Evolutionary conservation across 2,888 invertebrate species (phyloP), one percentile per base, ranked within the genome.

Genomic region (Drosophila cyrtoloma): DNA sequence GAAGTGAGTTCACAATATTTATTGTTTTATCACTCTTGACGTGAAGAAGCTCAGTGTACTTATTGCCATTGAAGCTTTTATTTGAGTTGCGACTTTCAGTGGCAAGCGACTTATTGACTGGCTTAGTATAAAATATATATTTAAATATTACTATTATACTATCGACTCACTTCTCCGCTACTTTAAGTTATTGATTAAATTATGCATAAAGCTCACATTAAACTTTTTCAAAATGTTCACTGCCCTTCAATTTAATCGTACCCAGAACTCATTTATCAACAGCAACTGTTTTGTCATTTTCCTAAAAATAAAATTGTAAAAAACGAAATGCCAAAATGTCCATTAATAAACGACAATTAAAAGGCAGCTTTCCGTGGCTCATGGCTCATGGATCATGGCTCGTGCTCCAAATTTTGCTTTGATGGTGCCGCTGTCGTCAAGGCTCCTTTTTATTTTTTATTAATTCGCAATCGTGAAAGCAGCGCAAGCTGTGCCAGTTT

Each of bases 261-360:
- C 55, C 62, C 50, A 66, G 64, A 64, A 74, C 32, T 51, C 77
- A 78, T 83, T 75, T 71, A 78, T 74, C 78, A 71, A 50, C 7
- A 37, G 62, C 73, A 55, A 72, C 71, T 72, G 68, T 86, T 86
- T 80, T 70, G 56, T 68, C 74, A 70, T 81, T 81, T 75, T 50
- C 60, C 26, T n/a, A 50, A 56, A 78, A n/a, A 57, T n/a, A 42
- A 57, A 42, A 58, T 22, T 30, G 30, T 56, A 55, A 66, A 53
- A 71, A 64, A 26, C n/a, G 39, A 64, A 59, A 71, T 55, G 67
- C 63, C 60, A 50, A 69, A 75, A 62, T 35, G 67, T 60, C 73
- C 80, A 80, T 83, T 86, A 82, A 82, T 85, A 71, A 73, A 68
- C 59, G 68, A 73, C 82, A 85, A 85, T 82, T 82, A 85, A 79